Evolutionary conservation across 92 coral and sea anemone genomes (phyloP).

Genomic region (Anthopleura xanthogrammica): DNA sequence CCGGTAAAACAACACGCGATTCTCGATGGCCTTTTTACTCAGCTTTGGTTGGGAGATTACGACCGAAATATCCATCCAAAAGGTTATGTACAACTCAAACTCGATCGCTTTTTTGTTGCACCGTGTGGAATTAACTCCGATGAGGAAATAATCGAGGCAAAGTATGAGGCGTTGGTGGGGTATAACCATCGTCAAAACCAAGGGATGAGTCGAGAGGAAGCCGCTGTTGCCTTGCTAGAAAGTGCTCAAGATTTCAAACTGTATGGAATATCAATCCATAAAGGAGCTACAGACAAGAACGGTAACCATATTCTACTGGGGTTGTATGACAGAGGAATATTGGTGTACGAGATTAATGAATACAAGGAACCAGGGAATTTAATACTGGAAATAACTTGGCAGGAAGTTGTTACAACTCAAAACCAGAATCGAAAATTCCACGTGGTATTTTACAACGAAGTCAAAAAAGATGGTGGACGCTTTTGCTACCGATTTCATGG

Average conservation of each 20-base stretch:
- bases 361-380: slow-evolving; percentile 59
- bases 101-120: slow-evolving; percentile 80
- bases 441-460: slow-evolving; percentile 68
- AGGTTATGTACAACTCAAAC: slow-evolving; percentile 81
- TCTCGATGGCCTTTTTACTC: slow-evolving; percentile 86
- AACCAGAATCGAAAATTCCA: slow-evolving; percentile 81
- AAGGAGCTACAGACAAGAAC: slow-evolving; percentile 75
- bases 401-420: slow-evolving; percentile 69
- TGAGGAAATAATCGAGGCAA: slow-evolving; percentile 59
- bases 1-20: slow-evolving; percentile 71
- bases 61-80: slow-evolving; percentile 66
- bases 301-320: slow-evolving; percentile 65
- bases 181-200: slow-evolving; percentile 65
- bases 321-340: slow-evolving; percentile 60
- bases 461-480: slow-evolving; percentile 73
- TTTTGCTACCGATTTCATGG: slow-evolving; percentile 81
- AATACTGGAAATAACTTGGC: slow-evolving; percentile 66
- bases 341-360: slow-evolving; percentile 59
- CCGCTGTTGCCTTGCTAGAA: slow-evolving; percentile 66
- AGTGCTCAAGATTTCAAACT: slow-evolving; percentile 62
- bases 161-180: slow-evolving; percentile 76
- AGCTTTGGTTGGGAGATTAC: slow-evolving; percentile 82
- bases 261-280: slow-evolving; percentile 71
- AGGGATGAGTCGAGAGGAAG: slow-evolving; percentile 74
- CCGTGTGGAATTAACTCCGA: slow-evolving; percentile 93